Evolutionary conservation across 2,888 invertebrate species (phyloP), one percentile per base, ranked within the genome.

Genomic region (Leptopilina myrica): DNA sequence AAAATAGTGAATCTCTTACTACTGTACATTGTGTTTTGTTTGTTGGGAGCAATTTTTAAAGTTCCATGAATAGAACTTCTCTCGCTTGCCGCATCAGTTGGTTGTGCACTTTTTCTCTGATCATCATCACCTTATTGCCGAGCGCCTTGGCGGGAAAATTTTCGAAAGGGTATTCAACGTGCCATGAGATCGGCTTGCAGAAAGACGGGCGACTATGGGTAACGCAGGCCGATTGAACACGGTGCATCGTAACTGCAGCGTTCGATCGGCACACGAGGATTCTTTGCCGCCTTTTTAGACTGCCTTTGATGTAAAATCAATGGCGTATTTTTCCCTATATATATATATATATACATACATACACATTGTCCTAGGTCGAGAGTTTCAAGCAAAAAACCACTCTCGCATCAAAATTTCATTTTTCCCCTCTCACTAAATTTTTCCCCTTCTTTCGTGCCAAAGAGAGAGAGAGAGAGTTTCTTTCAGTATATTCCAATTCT

Each of bases 241-340:
- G 87, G 82, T 86, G 86, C 87, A 87, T 81, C 85, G 84, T 82
- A 87, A 85, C 85, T 87, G 86, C 88, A 87, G 86, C 87, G 88
- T 88, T 90, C 89, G 90, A 89, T 89, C 89, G 88, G 87, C 86
- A 87, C 86, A 85, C 87, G 86, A 87, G 88, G 88, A 86, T 90
- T 90, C 90, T 90, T 90, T 90, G 90, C 89, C 88, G 87, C 90
- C 89, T 89, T 90, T 89, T 91, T 88, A 89, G 88, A 86, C 88
- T 86, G 89, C 90, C 91, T 91, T 91, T 91, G 91, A 90, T 90
- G 91, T 90, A 89, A 90, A 91, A 91, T 91, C 91, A 91, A 90
- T 91, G 90, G 88, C 88, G 89, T 88, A 88, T 88, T 89, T 88
- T 83, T 85, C 86, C 85, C 73, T 33, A 49, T 49, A 49, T 49